Conservation (phyloP, 2,797 vertebrate species). For the Manis javanica region DNA sequence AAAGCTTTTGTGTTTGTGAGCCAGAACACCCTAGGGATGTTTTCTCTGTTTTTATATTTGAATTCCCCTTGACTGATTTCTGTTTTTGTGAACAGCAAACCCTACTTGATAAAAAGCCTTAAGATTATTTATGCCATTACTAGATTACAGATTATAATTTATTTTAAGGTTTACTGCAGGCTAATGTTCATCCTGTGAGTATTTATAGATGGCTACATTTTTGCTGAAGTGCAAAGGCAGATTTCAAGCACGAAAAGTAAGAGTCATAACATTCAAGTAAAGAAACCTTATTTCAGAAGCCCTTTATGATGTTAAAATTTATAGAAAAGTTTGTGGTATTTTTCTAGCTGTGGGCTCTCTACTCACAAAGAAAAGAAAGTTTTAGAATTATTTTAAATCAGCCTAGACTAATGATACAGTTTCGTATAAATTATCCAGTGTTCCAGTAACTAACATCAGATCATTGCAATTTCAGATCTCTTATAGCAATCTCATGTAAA, state of each 20-base stretch:
- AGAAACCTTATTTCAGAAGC: constrained; percentile 4
- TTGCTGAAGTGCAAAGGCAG: not conserved
- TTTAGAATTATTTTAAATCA: not conserved
- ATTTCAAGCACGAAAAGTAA: not conserved
- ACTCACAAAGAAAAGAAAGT: not conserved
- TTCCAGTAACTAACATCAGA: not conserved
- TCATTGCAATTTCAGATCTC: not conserved
- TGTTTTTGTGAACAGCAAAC: constrained; percentile 36
- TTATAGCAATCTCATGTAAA: not conserved
- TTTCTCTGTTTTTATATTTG: constrained; percentile 55
- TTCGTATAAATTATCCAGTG: not conserved
- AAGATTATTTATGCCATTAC: constrained; percentile 8
- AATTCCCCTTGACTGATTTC: constrained; percentile 45
- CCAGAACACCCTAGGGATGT: not conserved
- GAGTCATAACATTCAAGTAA: not conserved
- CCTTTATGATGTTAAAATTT: not conserved
- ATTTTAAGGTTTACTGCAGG: constrained; percentile 39
- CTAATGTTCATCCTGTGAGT: not conserved
- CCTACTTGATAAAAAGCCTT: constrained; percentile 37
- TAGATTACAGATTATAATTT: not conserved
- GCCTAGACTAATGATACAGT: not conserved
- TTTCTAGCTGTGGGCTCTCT: not conserved
- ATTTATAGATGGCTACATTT: not conserved
- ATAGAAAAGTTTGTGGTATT: not conserved
- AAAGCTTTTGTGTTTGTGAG: constrained; percentile 27